Base-by-base conservation (phyloP, 1,140 invertebrate species). In the Cydia strobilella region DNA sequence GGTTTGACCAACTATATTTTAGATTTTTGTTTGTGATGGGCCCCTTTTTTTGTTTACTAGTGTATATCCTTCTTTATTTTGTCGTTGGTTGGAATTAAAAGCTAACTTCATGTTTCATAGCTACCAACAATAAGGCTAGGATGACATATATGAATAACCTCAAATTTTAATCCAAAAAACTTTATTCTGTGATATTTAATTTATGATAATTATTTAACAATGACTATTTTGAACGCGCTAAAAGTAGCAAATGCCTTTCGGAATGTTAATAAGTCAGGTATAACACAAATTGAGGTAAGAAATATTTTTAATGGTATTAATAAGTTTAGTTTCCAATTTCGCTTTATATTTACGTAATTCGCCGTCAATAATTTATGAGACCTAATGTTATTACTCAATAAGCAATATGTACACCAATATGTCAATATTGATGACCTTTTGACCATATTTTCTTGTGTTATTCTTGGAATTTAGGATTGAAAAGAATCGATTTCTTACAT, bases 181-280 rank as follows among this genome's bases (percentile, higher is more conserved):
- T 75, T 76, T 62, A 45, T 79, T 79, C 79, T 81, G 79, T 80
- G 79, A 80, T 82, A 82, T 82, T 78, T 77, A 76, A 75, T 72
- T 79, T 75, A 45, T 78, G 77, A 75, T 78, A 77, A 72, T 73
- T 72, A 77, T 12, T 76, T 25, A 48, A 88, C 72, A 80, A 92
- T 92, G 90, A 90, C 90, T 62, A 77, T 90, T 76, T 78, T 84
- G 75, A 90, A 88, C 77, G 73, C 86, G 31, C 75, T 84, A 48
- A 83, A 87, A 69, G 72, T 84, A 78, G 65, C 77, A 54, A 86
- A 83, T 75, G 45, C 83, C 71, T 77, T 84, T 10, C 86, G 77
- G 75, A 69, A 82, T 75, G 48, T 77, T 7, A 86, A 83, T 45
- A 87, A 85, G 74, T 71, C 73, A 54, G 79, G 77, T 59, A 18